Conservation (phyloP, 2,888 invertebrate species). For the Incurvaria masculella region DNA sequence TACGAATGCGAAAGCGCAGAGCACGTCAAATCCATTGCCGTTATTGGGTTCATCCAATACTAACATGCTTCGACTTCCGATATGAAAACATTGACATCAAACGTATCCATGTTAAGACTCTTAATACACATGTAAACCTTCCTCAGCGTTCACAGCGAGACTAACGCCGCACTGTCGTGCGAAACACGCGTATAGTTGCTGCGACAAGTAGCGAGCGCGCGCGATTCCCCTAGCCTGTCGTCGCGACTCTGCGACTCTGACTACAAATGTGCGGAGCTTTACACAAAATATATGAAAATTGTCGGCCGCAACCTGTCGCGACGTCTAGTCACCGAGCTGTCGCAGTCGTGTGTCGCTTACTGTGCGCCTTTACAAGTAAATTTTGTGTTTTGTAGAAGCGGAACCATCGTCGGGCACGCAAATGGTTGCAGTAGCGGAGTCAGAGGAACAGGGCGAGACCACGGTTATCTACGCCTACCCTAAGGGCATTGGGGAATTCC, state of each 20-base stretch:
- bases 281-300: conserved; percentile 1
- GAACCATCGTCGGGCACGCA: conserved; percentile 21
- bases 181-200: too few relatives aligned
- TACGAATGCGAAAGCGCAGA: too few relatives aligned
- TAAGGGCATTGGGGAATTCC: conserved; percentile 34
- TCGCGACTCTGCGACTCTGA: not conserved
- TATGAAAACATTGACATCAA: too few relatives aligned
- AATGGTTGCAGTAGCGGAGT: conserved; percentile 27
- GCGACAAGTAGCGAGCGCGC: too few relatives aligned
- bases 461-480: conserved; percentile 39
- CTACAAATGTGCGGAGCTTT: not conserved
- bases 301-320: conserved; percentile 1
- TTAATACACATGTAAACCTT: too few relatives aligned
- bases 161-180: too few relatives aligned
- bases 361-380: not conserved
- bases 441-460: conserved; percentile 29
- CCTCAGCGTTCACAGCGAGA: too few relatives aligned
- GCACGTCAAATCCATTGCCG: too few relatives aligned
- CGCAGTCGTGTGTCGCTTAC: not conserved
- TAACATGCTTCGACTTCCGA: too few relatives aligned
- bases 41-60: too few relatives aligned
- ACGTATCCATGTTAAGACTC: too few relatives aligned
- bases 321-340: not conserved
- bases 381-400: conserved; percentile 21
- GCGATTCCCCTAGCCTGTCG: too few relatives aligned